phyloP scores from a whole-genome alignment of 2,113 vertebrate species.

The Poecilia latipinna region DNA sequence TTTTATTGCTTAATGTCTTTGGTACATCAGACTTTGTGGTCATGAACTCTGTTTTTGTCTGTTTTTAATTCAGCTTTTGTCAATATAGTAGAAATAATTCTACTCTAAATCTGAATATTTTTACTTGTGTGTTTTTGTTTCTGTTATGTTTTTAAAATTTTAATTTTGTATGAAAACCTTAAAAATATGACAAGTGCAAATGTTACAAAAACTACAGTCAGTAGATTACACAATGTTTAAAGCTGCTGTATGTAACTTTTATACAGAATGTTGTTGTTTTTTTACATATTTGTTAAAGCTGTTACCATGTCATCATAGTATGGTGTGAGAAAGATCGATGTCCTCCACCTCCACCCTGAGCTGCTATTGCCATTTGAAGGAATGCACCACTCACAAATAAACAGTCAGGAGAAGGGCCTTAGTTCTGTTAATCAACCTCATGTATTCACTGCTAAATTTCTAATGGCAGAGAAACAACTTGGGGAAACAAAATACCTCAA shows the following conservation, averaged over 20 bases:
- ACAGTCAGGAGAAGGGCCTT: too few relatives aligned
- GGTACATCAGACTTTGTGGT: not conserved
- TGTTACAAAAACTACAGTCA: not conserved
- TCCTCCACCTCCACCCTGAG: too few relatives aligned
- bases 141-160: not conserved
- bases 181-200: not conserved
- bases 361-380: too few relatives aligned
- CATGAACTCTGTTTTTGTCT: not conserved
- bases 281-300: too few relatives aligned
- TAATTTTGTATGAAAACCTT: not conserved
- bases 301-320: too few relatives aligned
- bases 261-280: too few relatives aligned
- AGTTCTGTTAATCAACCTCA: too few relatives aligned
- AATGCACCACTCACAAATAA: too few relatives aligned
- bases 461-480: too few relatives aligned
- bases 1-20: not conserved
- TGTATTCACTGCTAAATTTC: too few relatives aligned
- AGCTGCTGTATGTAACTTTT: too few relatives aligned
- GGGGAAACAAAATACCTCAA: not conserved
- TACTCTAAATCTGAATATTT: not conserved
- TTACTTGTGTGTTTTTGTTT: not conserved
- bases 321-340: too few relatives aligned
- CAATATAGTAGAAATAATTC: not conserved
- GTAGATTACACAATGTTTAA: not conserved
- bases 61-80: not conserved